Conservation (phyloP, 2,113 vertebrate genomes). For the Syrrhaptes paradoxus region DNA sequence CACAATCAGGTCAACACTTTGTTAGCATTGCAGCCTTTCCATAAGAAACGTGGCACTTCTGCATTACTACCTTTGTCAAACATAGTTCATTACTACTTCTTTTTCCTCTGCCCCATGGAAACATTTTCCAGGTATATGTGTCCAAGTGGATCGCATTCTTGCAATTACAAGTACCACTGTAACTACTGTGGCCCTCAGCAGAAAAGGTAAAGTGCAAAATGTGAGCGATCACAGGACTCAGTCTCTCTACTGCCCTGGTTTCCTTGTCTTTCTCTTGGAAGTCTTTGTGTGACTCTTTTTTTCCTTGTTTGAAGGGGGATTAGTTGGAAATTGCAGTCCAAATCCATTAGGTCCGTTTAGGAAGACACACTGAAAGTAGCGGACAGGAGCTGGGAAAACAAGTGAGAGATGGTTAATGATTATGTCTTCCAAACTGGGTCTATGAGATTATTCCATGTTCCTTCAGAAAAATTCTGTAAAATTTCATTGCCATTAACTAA, state of each 20-base stretch:
- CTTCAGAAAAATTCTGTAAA: not conserved
- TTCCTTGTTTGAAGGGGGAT: constrained; percentile 53
- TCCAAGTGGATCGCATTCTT: constrained; percentile 7
- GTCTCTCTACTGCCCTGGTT: constrained; percentile 66
- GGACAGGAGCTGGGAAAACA: constrained; percentile 74
- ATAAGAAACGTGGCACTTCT: not conserved
- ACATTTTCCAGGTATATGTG: not conserved
- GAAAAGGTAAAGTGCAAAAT: constrained; percentile 55
- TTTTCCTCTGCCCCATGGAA: constrained; percentile 18
- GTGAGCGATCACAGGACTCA: not conserved
- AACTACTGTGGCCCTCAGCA: constrained; percentile 46
- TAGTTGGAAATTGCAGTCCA: constrained; percentile 76
- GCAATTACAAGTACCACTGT: constrained; percentile 10
- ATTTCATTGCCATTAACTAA: not conserved
- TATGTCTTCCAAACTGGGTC: not conserved
- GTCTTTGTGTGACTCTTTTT: constrained; percentile 59
- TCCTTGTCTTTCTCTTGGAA: constrained; percentile 68
- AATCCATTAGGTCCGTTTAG: constrained; percentile 79
- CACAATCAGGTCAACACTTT: not conserved
- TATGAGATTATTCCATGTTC: not conserved
- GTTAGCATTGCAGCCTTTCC: constrained; percentile 41
- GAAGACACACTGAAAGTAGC: constrained; percentile 82
- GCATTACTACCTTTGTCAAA: constrained; percentile 2
- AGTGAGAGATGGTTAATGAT: constrained; percentile 17
- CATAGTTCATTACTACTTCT: not conserved